Evolutionary conservation across 2,888 invertebrate genomes (phyloP), one percentile per base, ranked within the genome.

Genomic region (Heliconius ismenius): DNA sequence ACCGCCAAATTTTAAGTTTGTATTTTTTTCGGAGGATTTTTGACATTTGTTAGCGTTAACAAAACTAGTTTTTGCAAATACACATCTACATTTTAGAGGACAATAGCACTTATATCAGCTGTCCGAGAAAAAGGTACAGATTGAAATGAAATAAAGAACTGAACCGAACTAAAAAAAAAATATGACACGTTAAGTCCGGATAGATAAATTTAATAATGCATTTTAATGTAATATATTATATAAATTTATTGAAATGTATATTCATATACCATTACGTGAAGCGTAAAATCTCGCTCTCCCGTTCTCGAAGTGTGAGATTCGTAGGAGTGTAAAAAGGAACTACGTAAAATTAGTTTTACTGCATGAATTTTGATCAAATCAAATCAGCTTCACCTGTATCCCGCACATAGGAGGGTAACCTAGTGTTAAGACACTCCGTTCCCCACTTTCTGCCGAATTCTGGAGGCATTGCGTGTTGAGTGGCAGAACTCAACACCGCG

Each of bases 1-100:
- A 76, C 84, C 89, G 89, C 86, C 76, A 85, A 83, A 79, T 76
- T 85, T 89, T 78, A 74, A 88, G 87, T 69, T 75, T 18, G n/a
- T 43, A 24, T 75, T 75, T 75, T 75, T 76, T 78, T 60, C 18
- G 18, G 9, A 75, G 13, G 63, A 9, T 32, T 64, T 73, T 73
- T 32, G 60, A 39, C 18, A 18, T 70, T 58, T 13, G n/a, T n/a
- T 11, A 58, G 32, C n/a, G 32, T 54, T 54, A 32, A n/a, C 13
- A 54, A 28, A 70, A 70, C 70, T 36, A 32, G 70, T 70, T 70
- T 70, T 70, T 58, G n/a, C 7, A 2, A n/a, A 54, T 54, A 13
- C 54, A 32, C n/a, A 9, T 24, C 6, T 24, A 15, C 32, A 65
- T 39, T 21, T 24, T 58, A n/a, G 21, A 36, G 11, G 9, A 32